These are phyloP conservation scores for Sinodicranocentrus sp. DNA, from an alignment of 2,888 invertebrate species.

Conservation along the genomic window DNA sequence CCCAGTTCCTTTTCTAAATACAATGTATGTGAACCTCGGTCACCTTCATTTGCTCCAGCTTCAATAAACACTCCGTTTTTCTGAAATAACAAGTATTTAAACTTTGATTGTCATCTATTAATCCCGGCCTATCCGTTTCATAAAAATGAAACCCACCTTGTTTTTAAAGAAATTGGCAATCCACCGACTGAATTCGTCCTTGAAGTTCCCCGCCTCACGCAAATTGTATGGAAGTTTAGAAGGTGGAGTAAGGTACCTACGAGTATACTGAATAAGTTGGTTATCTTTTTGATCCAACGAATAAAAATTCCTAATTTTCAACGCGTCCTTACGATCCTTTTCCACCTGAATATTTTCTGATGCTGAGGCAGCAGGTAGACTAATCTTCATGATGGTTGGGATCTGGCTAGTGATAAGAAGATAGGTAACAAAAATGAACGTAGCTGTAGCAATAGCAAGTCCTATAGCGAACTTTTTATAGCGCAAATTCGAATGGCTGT, in stretches of 20 bases:
- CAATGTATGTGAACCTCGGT: constrained; percentile 26
- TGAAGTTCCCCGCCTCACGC: neutral
- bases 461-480: too few species aligned
- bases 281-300: constrained; percentile 46
- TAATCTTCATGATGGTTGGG: too few species aligned
- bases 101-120: neutral
- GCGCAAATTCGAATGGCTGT: too few species aligned
- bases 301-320: too few species aligned
- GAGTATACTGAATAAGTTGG: constrained; percentile 35
- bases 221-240: constrained; percentile 47
- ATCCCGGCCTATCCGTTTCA: too few species aligned
- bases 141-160: too few species aligned
- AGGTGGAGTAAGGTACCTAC: constrained; percentile 52
- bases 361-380: too few species aligned
- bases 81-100: constrained; percentile 6
- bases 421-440: too few species aligned
- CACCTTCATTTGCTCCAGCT: constrained; percentile 53
- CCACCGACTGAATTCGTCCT: constrained; percentile 21
- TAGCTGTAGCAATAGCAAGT: too few species aligned
- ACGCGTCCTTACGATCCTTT: too few species aligned
- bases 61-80: constrained; percentile 56
- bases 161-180: constrained; percentile 32
- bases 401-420: too few species aligned
- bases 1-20: constrained; percentile 53
- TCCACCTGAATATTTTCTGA: too few species aligned